phyloP scores from a whole-genome alignment of 2,113 vertebrate species.

The Ranitomeya imitator region DNA sequence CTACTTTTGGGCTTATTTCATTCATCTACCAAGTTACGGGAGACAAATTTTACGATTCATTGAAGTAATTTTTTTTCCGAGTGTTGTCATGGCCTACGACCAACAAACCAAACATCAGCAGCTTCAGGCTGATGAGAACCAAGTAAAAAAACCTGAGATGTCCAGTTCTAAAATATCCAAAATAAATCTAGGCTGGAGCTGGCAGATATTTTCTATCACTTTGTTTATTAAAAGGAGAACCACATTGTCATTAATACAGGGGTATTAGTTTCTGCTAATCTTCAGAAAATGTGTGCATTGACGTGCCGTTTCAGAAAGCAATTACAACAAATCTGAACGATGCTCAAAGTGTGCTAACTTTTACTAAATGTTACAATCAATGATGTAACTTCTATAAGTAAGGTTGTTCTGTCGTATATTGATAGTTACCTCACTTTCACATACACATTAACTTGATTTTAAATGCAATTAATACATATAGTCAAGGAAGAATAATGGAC shows the following conservation, averaged over 20 bases:
- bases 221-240: not conserved
- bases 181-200: not conserved
- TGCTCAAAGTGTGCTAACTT: conserved; percentile 78
- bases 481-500: conserved; percentile 98
- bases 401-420: conserved; percentile 89
- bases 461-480: conserved; percentile 99
- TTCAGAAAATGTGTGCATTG: conserved; percentile 51
- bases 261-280: conserved; percentile 26
- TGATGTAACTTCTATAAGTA: conserved; percentile 82
- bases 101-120: no score
- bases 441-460: conserved; percentile 99
- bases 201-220: not conserved
- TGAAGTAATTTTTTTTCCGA: no score
- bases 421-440: conserved; percentile 96
- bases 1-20: no score
- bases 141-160: no score
- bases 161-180: not conserved
- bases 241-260: not conserved
- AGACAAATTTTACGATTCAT: no score
- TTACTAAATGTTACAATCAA: conserved; percentile 84
- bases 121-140: no score
- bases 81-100: no score
- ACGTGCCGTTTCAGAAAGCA: conserved; percentile 61
- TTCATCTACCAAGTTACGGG: no score
- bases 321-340: conserved; percentile 68